phyloP scores from a whole-genome alignment of 1,140 invertebrate species.

The Oncopodura yosiiana region DNA sequence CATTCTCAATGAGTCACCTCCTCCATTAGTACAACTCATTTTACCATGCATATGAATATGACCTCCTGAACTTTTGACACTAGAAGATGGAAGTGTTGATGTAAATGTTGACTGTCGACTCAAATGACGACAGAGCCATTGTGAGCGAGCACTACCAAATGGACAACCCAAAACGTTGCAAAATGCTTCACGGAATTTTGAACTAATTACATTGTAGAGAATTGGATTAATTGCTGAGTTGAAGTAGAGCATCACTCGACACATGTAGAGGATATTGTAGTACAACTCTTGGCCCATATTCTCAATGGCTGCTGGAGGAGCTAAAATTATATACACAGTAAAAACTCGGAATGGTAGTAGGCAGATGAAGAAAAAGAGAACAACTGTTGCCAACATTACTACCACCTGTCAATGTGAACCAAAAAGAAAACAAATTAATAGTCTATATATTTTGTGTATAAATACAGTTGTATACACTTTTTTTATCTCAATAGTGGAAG shows the following conservation, averaged over 20 bases:
- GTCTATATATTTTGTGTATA: too few relatives aligned
- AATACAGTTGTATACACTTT: too few relatives aligned
- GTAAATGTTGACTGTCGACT: slow-evolving; percentile 38
- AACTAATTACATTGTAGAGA: slow-evolving; percentile 82
- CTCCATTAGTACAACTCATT: slow-evolving; percentile 11
- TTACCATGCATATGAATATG: slow-evolving; percentile 13
- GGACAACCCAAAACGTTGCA: slow-evolving; percentile 40
- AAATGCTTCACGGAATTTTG: slow-evolving; percentile 77
- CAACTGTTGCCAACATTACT: slow-evolving; percentile 78
- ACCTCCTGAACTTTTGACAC: slow-evolving; percentile 21
- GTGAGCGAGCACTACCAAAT: slow-evolving; percentile 20
- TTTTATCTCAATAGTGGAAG: too few relatives aligned
- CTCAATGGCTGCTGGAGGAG: slow-evolving; percentile 53
- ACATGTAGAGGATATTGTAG: slow-evolving; percentile 76
- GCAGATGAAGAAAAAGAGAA: slow-evolving; percentile 82
- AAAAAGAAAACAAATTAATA: too few relatives aligned
- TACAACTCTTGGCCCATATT: slow-evolving; percentile 64
- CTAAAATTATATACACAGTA: slow-evolving; percentile 71
- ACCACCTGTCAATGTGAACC: too few relatives aligned
- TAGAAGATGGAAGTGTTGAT: slow-evolving; percentile 33
- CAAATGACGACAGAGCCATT: slow-evolving; percentile 35
- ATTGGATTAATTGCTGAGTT: slow-evolving; percentile 85
- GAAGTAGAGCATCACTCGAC: slow-evolving; percentile 73
- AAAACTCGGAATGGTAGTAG: slow-evolving; percentile 75
- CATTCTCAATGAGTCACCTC: slow-evolving; percentile 15